phyloP scores from a whole-genome alignment of 2,113 vertebrate species.

The Alethe castanea region DNA sequence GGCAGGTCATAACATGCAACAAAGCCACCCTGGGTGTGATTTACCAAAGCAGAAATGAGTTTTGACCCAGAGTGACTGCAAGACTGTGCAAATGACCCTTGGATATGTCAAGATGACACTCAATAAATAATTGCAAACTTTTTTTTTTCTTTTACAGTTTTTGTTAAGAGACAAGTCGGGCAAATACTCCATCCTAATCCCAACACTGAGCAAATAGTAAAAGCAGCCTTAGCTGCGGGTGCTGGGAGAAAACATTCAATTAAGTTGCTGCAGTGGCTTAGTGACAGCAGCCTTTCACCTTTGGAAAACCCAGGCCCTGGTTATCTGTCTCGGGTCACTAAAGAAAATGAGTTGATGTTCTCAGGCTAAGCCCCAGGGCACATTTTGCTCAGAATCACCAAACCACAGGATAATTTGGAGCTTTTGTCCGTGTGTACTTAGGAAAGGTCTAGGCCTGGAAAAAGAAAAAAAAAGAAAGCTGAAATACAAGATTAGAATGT shows the following conservation, averaged over 20 bases:
- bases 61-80: conserved; percentile 35
- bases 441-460: neutral
- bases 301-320: conserved; percentile 25
- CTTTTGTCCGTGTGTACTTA: neutral
- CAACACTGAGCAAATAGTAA: conserved; percentile 25
- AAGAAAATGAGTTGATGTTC: conserved; percentile 45
- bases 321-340: conserved; percentile 51
- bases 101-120: conserved; percentile 41
- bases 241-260: conserved; percentile 60
- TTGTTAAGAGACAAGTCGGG: neutral
- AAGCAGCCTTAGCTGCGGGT: conserved; percentile 2
- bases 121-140: conserved; percentile 44
- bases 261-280: conserved; percentile 55
- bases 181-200: conserved; percentile 52
- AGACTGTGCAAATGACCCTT: conserved; percentile 30
- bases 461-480: neutral
- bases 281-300: conserved; percentile 60
- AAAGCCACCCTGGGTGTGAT: conserved; percentile 11
- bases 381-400: conserved; percentile 18
- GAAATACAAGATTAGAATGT: neutral
- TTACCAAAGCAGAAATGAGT: conserved; percentile 55
- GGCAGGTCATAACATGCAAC: conserved; percentile 17
- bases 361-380: conserved; percentile 41
- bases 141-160: conserved; percentile 11
- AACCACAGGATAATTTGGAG: conserved; percentile 5